Evolutionary conservation across 2,888 invertebrate genomes (phyloP).

Genomic region (Pristionchus maxplancki): DNA sequence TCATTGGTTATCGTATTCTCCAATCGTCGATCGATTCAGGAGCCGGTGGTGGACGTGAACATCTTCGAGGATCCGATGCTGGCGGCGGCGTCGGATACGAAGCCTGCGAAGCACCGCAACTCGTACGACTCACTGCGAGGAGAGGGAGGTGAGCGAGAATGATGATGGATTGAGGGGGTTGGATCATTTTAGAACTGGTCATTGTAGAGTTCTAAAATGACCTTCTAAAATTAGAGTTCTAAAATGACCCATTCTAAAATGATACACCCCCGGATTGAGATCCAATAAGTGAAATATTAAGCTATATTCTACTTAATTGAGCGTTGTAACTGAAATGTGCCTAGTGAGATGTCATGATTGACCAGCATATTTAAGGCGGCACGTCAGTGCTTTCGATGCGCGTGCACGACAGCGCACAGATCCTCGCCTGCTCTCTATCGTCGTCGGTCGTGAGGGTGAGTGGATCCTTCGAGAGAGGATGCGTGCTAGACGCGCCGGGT

Average conservation of each 20-base stretch:
- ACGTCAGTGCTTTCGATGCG: neutral
- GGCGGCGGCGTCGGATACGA: neutral
- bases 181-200: neutral
- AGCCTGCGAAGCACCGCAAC: neutral
- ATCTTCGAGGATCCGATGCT: neutral
- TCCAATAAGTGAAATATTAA: too few relatives aligned
- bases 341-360: too few relatives aligned
- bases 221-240: too few relatives aligned
- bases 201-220: too few relatives aligned
- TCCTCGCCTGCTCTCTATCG: conserved; percentile 28
- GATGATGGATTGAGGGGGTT: too few relatives aligned
- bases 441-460: conserved; percentile 1
- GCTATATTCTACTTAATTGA: too few relatives aligned
- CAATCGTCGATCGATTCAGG: conserved; percentile 53
- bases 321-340: too few relatives aligned
- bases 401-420: conserved; percentile 42
- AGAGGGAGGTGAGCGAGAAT: neutral
- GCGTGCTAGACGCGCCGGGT: too few relatives aligned
- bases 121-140: neutral
- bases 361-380: too few relatives aligned
- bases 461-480: neutral
- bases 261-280: too few relatives aligned
- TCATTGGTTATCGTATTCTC: neutral
- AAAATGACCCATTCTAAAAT: too few relatives aligned
- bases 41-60: conserved; percentile 64